phyloP scores from a whole-genome alignment of 1,140 invertebrate genomes.

The Hylyphantes graminicola region DNA sequence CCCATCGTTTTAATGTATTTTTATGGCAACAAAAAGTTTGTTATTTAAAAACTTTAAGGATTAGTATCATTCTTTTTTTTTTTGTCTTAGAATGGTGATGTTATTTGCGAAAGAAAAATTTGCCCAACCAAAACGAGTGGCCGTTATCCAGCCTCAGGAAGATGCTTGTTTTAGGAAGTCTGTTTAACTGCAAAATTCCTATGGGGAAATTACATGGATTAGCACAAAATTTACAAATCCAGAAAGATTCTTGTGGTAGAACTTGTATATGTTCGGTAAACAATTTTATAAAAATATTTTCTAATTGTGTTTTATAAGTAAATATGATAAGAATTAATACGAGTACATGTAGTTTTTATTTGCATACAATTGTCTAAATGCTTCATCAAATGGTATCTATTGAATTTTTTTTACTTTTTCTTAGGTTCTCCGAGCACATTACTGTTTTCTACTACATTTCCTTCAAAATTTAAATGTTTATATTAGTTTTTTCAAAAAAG shows the following conservation, averaged over 20 bases:
- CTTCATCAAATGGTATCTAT: no score
- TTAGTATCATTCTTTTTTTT: no score
- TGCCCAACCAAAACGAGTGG: slow-evolving; percentile 22
- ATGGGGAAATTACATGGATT: slow-evolving; percentile 22
- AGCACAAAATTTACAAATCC: slow-evolving; percentile 40
- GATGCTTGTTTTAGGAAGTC: slow-evolving; percentile 42
- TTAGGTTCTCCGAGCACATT: no score
- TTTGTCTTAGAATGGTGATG: slow-evolving; percentile 34
- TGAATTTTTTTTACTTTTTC: no score
- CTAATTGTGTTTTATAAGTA: not conserved
- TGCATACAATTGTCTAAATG: no score
- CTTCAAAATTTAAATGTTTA: no score
- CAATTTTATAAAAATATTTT: not conserved
- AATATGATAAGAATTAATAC: not conserved
- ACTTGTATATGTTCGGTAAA: slow-evolving; percentile 54
- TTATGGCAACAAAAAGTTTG: not conserved
- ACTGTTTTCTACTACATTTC: no score
- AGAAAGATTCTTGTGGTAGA: slow-evolving; percentile 47
- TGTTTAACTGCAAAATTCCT: slow-evolving; percentile 34
- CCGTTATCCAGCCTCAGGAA: slow-evolving; percentile 28
- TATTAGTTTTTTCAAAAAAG: no score
- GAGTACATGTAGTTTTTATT: no score
- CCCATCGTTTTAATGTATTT: not conserved
- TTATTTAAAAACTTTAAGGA: no score
- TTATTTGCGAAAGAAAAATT: slow-evolving; percentile 17